Conservation (phyloP, 1,140 invertebrate genomes). For the Pseudachorutes palmiensis region DNA sequence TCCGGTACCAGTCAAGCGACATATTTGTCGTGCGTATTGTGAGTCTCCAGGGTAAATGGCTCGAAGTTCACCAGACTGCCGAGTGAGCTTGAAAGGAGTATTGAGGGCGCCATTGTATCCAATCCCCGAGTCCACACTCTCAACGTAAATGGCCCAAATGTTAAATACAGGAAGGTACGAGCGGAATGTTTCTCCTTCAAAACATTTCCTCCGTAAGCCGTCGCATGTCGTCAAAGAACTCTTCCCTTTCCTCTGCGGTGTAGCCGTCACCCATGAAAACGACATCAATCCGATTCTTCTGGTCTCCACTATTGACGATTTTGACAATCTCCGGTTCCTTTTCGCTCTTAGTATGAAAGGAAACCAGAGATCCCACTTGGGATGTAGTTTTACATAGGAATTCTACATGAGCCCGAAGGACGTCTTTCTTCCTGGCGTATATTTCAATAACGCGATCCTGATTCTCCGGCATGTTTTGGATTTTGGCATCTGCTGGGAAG, state of each 20-base stretch:
- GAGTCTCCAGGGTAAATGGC: constrained; percentile 26
- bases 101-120: constrained; percentile 33
- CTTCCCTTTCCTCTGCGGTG: constrained; percentile 10
- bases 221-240: constrained; percentile 30
- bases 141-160: constrained; percentile 34
- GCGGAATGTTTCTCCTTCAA: constrained; percentile 27
- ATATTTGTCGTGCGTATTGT: constrained; percentile 20
- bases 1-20: constrained; percentile 16
- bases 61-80: constrained; percentile 24
- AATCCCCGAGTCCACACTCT: constrained; percentile 33
- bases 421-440: constrained; percentile 12
- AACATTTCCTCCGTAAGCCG: constrained; percentile 32
- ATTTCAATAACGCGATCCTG: constrained; percentile 22
- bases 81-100: constrained; percentile 26
- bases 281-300: constrained; percentile 31
- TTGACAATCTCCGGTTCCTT: constrained; percentile 18
- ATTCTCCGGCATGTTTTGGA: background rate
- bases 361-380: background rate
- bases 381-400: constrained; percentile 16
- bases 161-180: constrained; percentile 31
- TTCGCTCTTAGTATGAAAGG: no score
- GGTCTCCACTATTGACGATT: constrained; percentile 27
- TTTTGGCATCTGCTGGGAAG: background rate
- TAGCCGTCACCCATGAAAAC: constrained; percentile 37
- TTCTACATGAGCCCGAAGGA: constrained; percentile 16